Evolutionary conservation across 2,888 invertebrate genomes (phyloP), one percentile per base, ranked within the genome.

Genomic region (Thymelicus acteon): DNA sequence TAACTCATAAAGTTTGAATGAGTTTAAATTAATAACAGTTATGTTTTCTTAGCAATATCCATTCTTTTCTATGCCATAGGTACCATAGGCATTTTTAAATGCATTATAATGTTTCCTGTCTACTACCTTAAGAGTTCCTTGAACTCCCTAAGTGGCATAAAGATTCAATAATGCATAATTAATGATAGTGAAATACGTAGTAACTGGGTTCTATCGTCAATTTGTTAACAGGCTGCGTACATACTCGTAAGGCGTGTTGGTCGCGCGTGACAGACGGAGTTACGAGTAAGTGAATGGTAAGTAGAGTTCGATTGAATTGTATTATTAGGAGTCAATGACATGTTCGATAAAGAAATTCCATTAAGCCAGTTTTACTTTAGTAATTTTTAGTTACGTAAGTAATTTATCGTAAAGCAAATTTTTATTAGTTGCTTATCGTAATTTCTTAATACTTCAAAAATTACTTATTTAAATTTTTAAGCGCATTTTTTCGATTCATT

Each of bases 161-260:
- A 52, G 24, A 54, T 39, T 19, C n/a, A 49, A 63, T 52, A 63
- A 24, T 39, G 37, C 24, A 64, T 40, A 58, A 54, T 40, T 67
- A 39, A 60, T 39, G 60, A 60, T n/a, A 40, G 15, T n/a, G 48
- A 52, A 61, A 24, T 49, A 58, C 49, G 48, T 48, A 24, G 10
- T 31, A 64, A 49, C 39, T 15, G 31, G 64, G 24, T 54, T 24
- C 19, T 52, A 24, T 4, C 13, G 13, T 77, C 74, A 75, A 81
- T 83, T 80, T 77, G 79, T 78, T 80, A 77, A 74, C 83, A 76
- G 72, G 75, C 75, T 84, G 82, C 84, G 84, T 87, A 80, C 81
- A n/a, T n/a, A n/a, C n/a, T n/a, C n/a, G 72, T 70, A 47, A 75
- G 78, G 75, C 82, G 81, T 80, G 83, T 76, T 79, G 78, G 76